phyloP scores from a whole-genome alignment of 2,888 invertebrate genomes.

The Iphiclides podalirius region DNA sequence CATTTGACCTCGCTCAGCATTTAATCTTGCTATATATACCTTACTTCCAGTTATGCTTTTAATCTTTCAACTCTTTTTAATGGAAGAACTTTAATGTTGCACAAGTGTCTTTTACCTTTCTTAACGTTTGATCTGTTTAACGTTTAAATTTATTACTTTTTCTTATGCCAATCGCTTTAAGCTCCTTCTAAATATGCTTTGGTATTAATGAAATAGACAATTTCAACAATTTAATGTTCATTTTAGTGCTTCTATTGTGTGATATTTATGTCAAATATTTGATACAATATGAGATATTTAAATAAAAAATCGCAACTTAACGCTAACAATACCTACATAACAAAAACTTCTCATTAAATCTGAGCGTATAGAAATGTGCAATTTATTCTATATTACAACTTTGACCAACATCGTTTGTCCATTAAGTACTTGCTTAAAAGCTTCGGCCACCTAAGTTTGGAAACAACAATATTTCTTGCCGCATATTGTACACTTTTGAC shows the following conservation, averaged over 20 bases:
- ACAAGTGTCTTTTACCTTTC: constrained; percentile 9
- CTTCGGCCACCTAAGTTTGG: constrained; percentile 13
- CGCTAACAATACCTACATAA: too few species aligned
- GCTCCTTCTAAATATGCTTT: too few species aligned
- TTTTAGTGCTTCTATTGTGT: too few species aligned
- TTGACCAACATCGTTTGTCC: constrained; percentile 20
- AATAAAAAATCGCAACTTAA: too few species aligned
- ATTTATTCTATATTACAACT: constrained; percentile 20
- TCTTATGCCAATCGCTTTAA: too few species aligned
- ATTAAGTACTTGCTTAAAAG: constrained; percentile 28
- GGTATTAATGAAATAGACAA: too few species aligned
- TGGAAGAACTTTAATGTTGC: constrained; percentile 5
- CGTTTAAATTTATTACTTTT: constrained; percentile 1
- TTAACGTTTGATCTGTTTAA: constrained; percentile 7
- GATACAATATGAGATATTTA: too few species aligned
- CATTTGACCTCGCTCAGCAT: constrained; percentile 52
- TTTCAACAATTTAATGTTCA: too few species aligned
- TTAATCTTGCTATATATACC: constrained; percentile 50
- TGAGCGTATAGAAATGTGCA: too few species aligned
- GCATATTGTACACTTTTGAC: constrained; percentile 31
- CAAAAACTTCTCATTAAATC: too few species aligned
- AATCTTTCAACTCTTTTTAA: constrained; percentile 6
- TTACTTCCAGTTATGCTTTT: constrained; percentile 3
- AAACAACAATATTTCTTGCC: constrained; percentile 34
- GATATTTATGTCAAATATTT: too few species aligned